Percentiles rank a stretch among this genome's conserved stretches.
Conservation (phyloP, 2,888 invertebrate species). For the Diarsia brunnea region DNA sequence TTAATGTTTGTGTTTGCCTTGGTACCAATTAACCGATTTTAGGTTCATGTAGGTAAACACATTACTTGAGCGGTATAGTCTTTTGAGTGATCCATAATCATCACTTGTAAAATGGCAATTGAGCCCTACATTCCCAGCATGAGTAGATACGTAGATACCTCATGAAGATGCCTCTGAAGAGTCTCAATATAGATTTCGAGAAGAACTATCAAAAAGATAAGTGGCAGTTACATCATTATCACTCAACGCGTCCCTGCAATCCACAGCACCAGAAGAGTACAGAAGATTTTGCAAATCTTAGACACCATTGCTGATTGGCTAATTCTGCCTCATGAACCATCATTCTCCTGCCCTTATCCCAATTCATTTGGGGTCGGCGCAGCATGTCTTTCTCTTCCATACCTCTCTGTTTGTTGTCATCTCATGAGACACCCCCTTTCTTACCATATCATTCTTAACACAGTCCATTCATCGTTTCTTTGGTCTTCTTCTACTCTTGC, state of each 20-base stretch:
- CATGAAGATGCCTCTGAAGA: background rate
- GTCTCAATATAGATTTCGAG: background rate
- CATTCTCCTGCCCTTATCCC: no score
- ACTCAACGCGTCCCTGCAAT: no score
- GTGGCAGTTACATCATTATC: background rate
- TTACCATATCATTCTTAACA: no score
- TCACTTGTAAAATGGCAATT: background rate
- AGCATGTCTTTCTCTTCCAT: no score
- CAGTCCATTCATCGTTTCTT: no score
- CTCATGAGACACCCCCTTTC: no score
- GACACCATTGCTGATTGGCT: background rate
- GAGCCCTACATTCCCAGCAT: background rate
- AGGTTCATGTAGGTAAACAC: background rate
- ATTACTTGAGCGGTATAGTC: no score
- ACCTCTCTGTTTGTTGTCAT: no score
- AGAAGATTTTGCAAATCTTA: background rate
- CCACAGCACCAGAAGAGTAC: background rate
- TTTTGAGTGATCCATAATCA: background rate
- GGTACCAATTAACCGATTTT: background rate
- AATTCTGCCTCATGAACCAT: no score
- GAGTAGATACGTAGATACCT: background rate
- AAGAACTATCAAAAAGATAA: background rate
- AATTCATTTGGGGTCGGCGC: no score
- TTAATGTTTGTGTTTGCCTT: slow-evolving; percentile 28
- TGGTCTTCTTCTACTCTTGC: no score